Percentiles rank a stretch among this genome's conserved stretches.
phyloP scores from a whole-genome alignment of 37 sponge, comb jelly and placozoan genomes.

The Beroe ovata region DNA sequence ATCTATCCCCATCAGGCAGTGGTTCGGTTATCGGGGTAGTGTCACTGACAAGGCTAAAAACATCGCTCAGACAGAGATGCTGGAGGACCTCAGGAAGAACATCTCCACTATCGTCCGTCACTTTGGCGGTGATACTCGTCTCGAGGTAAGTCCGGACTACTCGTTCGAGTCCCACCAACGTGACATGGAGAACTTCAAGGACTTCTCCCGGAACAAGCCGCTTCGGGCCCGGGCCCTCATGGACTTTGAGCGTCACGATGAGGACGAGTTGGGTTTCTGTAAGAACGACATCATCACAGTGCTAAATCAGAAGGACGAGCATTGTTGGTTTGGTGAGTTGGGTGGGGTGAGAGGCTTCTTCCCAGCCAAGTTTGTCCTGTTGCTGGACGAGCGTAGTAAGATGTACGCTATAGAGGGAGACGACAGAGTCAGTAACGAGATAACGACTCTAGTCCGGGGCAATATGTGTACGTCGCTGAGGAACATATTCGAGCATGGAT shows the following conservation, averaged over 20 bases:
- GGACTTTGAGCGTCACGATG: constrained; percentile 71
- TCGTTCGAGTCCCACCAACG: constrained; percentile 69
- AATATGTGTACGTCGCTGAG: constrained; percentile 66
- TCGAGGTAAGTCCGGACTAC: constrained; percentile 69
- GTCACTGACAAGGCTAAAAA: constrained; percentile 68
- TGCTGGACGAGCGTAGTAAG: constrained; percentile 72
- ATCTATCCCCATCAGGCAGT: constrained; percentile 48
- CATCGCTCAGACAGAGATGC: constrained; percentile 69
- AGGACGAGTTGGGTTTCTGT: constrained; percentile 70
- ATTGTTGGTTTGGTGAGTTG: constrained; percentile 70
- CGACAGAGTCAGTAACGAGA: constrained; percentile 56
- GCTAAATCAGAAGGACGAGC: constrained; percentile 69
- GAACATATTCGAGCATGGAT: constrained; percentile 69
- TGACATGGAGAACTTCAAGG: constrained; percentile 66
- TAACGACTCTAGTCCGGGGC: constrained; percentile 32
- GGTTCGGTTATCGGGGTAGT: constrained; percentile 54
- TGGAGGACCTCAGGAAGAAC: constrained; percentile 55
- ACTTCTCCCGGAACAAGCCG: constrained; percentile 57
- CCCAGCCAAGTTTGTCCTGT: constrained; percentile 71
- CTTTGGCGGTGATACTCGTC: constrained; percentile 67
- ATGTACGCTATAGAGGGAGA: constrained; percentile 57
- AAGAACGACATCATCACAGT: constrained; percentile 71
- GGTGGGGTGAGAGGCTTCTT: constrained; percentile 68
- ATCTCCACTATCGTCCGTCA: constrained; percentile 63
- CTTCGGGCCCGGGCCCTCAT: constrained; percentile 68